A percentile compares a stretch with the other conserved stretches of the same genome.
These are phyloP conservation scores for Thamnophis elegans DNA, from an alignment of 2,797 vertebrate species.

Conservation along the genomic window DNA sequence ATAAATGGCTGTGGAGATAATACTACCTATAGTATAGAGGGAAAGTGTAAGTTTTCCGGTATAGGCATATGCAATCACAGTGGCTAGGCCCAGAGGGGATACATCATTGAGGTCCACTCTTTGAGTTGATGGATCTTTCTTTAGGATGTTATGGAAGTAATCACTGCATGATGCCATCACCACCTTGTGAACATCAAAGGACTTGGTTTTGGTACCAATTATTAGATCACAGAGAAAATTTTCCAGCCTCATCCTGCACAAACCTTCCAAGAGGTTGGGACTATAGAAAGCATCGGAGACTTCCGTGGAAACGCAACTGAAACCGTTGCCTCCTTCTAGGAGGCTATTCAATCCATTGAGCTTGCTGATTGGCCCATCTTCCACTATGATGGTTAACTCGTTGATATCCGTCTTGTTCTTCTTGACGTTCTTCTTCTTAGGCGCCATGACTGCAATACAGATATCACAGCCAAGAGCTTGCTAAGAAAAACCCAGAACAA, in stretches of 20 bases:
- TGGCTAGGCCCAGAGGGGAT: slow-evolving; percentile 89
- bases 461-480: slow-evolving; percentile 82
- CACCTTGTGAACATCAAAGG: slow-evolving; percentile 93
- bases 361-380: slow-evolving; percentile 90
- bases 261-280: slow-evolving; percentile 90
- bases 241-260: slow-evolving; percentile 93
- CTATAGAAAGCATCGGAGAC: slow-evolving; percentile 88
- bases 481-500: slow-evolving; percentile 53
- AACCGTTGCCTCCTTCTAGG: slow-evolving; percentile 92
- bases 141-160: slow-evolving; percentile 89
- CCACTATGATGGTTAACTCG: slow-evolving; percentile 92
- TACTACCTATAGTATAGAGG: slow-evolving; percentile 94
- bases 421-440: slow-evolving; percentile 95
- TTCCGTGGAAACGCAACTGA: slow-evolving; percentile 95
- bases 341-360: slow-evolving; percentile 90
- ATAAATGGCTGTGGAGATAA: slow-evolving; percentile 90
- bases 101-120: slow-evolving; percentile 93
- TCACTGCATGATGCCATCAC: slow-evolving; percentile 97
- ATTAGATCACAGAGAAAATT: slow-evolving; percentile 95
- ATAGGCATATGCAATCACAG: slow-evolving; percentile 94
- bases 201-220: slow-evolving; percentile 93
- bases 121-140: slow-evolving; percentile 87
- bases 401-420: slow-evolving; percentile 93
- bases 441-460: slow-evolving; percentile 91
- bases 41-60: slow-evolving; percentile 96